Percentiles rank a stretch among this genome's conserved stretches.
Conservation (phyloP, 1,140 invertebrate species). For the Philotrypesis tridentata region DNA sequence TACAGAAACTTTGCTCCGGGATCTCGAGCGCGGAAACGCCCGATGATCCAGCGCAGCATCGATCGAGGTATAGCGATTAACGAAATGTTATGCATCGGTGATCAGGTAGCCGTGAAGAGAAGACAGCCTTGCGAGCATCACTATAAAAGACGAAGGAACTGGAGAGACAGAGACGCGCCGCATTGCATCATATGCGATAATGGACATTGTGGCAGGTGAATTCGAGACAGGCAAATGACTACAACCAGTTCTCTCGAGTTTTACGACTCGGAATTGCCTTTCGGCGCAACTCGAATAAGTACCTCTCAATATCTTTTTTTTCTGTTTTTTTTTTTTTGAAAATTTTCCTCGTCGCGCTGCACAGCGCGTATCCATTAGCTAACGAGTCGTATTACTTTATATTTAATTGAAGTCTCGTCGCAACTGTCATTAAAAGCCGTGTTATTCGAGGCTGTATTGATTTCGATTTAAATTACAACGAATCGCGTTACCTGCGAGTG, state of each 20-base stretch:
- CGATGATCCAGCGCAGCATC: background rate
- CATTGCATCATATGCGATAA: background rate
- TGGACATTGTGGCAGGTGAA: background rate
- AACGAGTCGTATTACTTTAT: background rate
- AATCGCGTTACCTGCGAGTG: background rate
- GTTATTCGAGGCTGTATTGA: background rate
- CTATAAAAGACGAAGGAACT: background rate
- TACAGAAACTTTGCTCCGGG: background rate
- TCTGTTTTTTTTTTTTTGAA: background rate
- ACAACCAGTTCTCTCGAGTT: background rate
- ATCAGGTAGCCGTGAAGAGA: background rate
- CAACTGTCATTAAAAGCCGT: background rate
- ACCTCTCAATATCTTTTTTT: background rate
- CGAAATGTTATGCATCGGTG: constrained; percentile 1
- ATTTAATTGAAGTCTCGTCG: background rate
- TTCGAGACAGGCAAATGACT: background rate
- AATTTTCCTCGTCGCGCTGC: background rate
- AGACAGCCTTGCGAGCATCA: background rate
- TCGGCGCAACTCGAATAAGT: background rate
- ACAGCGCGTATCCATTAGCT: background rate
- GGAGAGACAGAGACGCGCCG: no score
- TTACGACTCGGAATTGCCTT: background rate
- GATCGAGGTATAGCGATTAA: no score
- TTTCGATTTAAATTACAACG: background rate
- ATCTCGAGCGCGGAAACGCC: background rate